phyloP scores from a whole-genome alignment of 2,888 invertebrate genomes.

The Gonocerus acuteangulatus region DNA sequence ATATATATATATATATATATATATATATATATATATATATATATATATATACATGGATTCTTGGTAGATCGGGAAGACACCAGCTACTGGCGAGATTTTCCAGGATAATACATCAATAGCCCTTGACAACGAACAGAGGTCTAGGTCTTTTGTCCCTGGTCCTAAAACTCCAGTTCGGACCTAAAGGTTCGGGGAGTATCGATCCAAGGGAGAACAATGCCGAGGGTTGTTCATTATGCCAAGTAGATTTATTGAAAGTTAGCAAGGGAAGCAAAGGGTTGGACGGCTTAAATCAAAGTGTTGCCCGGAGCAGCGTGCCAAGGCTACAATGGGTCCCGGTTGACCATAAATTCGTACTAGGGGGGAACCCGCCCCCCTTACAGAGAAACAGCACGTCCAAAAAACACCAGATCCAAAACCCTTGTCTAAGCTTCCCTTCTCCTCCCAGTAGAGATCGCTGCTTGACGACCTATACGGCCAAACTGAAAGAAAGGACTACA shows the following conservation, averaged over 20 bases:
- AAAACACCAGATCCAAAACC: neutral
- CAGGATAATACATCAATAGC: too few species aligned
- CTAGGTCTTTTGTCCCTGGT: too few species aligned
- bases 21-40: too few species aligned
- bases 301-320: constrained; percentile 30
- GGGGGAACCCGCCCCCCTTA: constrained; percentile 14
- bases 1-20: too few species aligned
- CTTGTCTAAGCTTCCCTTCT: neutral
- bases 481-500: too few species aligned
- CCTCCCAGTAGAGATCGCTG: neutral
- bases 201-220: constrained; percentile 17
- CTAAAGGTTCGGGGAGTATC: too few species aligned
- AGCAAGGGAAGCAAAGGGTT: constrained; percentile 34
- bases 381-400: neutral
- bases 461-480: neutral
- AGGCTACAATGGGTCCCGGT: constrained; percentile 35
- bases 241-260: constrained; percentile 36
- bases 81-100: too few species aligned
- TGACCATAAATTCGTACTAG: constrained; percentile 35
- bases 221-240: constrained; percentile 33
- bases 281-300: constrained; percentile 36
- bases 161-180: too few species aligned
- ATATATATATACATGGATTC: too few species aligned
- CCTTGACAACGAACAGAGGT: too few species aligned
- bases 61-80: too few species aligned